Conservation (phyloP, 2,797 vertebrate species). For the Todus mexicanus region DNA sequence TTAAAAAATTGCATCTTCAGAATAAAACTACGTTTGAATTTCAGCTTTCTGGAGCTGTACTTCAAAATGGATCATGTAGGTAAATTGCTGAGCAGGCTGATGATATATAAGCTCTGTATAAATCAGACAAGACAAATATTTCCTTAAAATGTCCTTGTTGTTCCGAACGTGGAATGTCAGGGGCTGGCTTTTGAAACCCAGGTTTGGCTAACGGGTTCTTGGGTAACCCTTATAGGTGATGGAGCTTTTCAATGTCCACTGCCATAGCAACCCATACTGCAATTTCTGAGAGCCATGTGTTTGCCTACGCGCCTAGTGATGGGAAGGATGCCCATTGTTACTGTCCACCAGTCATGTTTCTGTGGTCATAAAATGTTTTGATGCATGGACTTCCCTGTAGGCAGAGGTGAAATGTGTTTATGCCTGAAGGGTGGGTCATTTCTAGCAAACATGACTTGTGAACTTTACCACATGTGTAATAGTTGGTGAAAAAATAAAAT, state of each 20-base stretch:
- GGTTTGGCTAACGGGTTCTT: background rate
- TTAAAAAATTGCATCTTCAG: background rate
- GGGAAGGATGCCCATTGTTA: background rate
- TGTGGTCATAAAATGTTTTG: background rate
- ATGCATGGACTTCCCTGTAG: background rate
- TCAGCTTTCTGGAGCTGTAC: background rate
- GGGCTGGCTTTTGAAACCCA: background rate
- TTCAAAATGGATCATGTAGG: background rate
- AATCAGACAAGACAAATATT: background rate
- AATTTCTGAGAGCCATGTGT: background rate
- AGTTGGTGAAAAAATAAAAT: conserved; percentile 9
- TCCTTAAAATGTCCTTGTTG: background rate
- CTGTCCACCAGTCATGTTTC: background rate
- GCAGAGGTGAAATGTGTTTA: background rate
- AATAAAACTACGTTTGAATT: background rate
- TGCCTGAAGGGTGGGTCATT: background rate
- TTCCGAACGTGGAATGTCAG: background rate
- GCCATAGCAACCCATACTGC: background rate
- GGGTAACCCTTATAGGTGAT: background rate
- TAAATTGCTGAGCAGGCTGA: background rate
- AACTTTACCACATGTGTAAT: background rate
- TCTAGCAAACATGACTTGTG: background rate
- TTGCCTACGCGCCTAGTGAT: background rate
- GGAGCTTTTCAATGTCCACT: background rate
- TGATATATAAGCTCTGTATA: background rate